phyloP scores from a whole-genome alignment of 2,888 invertebrate species.

The Philhelius pedissequus region DNA sequence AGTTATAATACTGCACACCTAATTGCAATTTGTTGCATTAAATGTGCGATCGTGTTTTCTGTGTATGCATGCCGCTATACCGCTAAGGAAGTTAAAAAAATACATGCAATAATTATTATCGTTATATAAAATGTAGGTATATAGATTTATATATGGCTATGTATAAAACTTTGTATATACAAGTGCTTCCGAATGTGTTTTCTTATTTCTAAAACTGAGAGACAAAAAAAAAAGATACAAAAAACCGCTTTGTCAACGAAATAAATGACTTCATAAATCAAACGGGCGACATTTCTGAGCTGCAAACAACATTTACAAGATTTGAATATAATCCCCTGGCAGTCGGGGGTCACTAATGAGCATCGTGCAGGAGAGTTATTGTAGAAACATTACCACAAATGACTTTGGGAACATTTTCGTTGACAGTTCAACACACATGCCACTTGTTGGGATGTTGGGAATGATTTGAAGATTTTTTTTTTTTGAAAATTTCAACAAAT shows the following conservation, averaged over 20 bases:
- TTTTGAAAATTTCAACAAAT: constrained; percentile 10
- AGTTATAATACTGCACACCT: constrained; percentile 67
- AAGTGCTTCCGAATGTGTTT: constrained; percentile 36
- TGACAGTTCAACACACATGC: constrained; percentile 65
- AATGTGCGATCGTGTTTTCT: constrained; percentile 59
- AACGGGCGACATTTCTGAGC: constrained; percentile 66
- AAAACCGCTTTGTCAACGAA: constrained; percentile 68
- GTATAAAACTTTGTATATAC: neutral
- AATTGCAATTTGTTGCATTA: constrained; percentile 68
- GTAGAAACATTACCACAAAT: constrained; percentile 52
- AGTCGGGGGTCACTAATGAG: constrained; percentile 62
- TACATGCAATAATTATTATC: neutral
- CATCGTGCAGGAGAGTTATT: constrained; percentile 30
- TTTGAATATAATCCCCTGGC: constrained; percentile 54
- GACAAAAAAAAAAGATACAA: constrained; percentile 8
- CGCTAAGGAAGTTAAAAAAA: constrained; percentile 49
- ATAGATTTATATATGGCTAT: neutral
- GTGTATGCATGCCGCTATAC: no score
- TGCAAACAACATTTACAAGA: constrained; percentile 61
- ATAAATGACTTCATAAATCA: constrained; percentile 71
- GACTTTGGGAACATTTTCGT: constrained; percentile 49
- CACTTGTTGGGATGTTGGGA: constrained; percentile 61
- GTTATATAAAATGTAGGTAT: neutral
- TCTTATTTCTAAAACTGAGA: constrained; percentile 12
- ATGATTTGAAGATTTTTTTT: constrained; percentile 24